Conservation (phyloP, 37 sponge, comb jelly and placozoan species). For the Aphrocallistes beatrix region DNA sequence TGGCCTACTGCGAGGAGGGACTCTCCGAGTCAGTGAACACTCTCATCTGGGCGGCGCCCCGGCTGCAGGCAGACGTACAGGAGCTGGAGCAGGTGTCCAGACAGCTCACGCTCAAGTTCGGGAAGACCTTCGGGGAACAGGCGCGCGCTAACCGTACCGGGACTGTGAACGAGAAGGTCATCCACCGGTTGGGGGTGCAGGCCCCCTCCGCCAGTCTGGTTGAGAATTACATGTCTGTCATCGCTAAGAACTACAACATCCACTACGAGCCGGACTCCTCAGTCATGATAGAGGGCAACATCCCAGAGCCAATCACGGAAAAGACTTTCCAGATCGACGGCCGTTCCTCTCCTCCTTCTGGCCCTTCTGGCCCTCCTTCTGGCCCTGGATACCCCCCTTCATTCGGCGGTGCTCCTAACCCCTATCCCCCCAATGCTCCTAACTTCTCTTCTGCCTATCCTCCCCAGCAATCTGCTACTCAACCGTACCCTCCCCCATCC, state of each 20-base stretch:
- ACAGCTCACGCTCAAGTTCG: slow-evolving; percentile 80
- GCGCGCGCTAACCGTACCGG: slow-evolving; percentile 67
- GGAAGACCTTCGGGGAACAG: slow-evolving; percentile 82
- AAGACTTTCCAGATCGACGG: slow-evolving; percentile 15
- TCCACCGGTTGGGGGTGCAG: slow-evolving; percentile 75
- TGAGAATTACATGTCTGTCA: slow-evolving; percentile 89
- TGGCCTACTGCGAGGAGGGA: slow-evolving; percentile 83
- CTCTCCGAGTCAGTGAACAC: slow-evolving; percentile 76
- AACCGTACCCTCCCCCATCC: background rate
- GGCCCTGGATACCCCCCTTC: background rate
- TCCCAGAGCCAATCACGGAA: slow-evolving; percentile 23
- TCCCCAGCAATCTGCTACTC: slow-evolving; percentile 12
- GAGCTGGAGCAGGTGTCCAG: slow-evolving; percentile 69
- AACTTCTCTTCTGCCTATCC: background rate
- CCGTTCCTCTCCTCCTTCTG: background rate
- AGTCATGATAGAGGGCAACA: slow-evolving; percentile 46
- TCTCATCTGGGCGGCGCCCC: slow-evolving; percentile 87
- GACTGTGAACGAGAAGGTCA: slow-evolving; percentile 84
- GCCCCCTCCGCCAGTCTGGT: slow-evolving; percentile 68
- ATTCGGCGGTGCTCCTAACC: background rate
- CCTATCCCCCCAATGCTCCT: background rate
- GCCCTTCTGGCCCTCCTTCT: background rate
- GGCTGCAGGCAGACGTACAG: slow-evolving; percentile 76
- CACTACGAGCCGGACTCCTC: slow-evolving; percentile 76
- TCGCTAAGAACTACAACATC: slow-evolving; percentile 83